Evolutionary conservation across 1,140 invertebrate species (phyloP).

Genomic region (Gonatopus flavifemur): DNA sequence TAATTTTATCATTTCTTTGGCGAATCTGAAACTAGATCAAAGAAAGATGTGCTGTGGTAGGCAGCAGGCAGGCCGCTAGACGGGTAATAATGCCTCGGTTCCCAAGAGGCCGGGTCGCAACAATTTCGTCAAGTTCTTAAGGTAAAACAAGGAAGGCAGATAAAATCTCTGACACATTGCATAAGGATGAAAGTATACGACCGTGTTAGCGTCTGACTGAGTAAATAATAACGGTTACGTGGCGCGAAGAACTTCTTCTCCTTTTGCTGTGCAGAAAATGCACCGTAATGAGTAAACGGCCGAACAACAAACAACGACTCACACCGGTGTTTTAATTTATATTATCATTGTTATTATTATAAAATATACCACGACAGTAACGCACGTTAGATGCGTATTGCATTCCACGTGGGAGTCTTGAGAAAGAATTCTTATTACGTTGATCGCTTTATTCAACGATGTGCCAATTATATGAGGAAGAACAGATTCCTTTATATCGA

Average conservation of each 20-base stretch:
- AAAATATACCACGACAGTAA: no score
- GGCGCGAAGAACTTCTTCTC: slow-evolving; percentile 14
- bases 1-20: no score
- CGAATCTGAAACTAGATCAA: no score
- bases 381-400: no score
- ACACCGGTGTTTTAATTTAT: no score
- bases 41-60: not conserved
- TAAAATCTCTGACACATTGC: slow-evolving; percentile 36
- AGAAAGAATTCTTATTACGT: no score
- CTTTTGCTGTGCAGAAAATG: slow-evolving; percentile 24
- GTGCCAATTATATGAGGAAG: no score
- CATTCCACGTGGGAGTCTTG: no score
- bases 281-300: slow-evolving; percentile 26
- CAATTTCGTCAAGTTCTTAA: slow-evolving; percentile 14
- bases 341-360: no score
- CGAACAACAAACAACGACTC: no score
- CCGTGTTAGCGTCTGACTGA: slow-evolving; percentile 37
- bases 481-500: no score
- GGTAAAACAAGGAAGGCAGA: slow-evolving; percentile 25
- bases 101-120: not conserved
- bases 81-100: not conserved
- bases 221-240: slow-evolving; percentile 49
- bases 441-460: no score
- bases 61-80: not conserved
- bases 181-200: slow-evolving; percentile 50